Base-by-base conservation (phyloP, 2,797 vertebrate genomes). In the Phaenicophaeus curvirostris region DNA sequence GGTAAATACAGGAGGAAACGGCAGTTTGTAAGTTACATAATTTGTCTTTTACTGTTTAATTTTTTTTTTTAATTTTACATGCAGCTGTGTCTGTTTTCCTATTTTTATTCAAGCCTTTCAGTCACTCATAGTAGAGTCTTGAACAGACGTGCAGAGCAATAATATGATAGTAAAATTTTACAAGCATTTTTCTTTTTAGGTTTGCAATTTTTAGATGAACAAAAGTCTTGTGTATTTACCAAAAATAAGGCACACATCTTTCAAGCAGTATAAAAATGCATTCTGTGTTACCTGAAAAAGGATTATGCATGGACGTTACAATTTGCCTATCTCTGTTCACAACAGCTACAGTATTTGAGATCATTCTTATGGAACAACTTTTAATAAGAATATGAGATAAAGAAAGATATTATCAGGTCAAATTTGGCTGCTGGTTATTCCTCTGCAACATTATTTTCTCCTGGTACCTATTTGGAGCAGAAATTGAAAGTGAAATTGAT, bases 131-230 rank as follows among this genome's bases (percentile, higher is more conserved):
- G 48, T 48, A 89, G 59, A 90, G 62, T 24, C 73, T 92, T 85
- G 91, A 96, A 73, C 93, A 96, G 95, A 95, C 94, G 92, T 86
- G 51, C 51, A 73, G 59, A 89, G 44, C 66, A 93, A 95, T 92
- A 92, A 91, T 75, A 69, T 8, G 76, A 75, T 59, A 95, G 82
- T 92, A 95, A 93, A 91, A 76, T 81, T 93, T 94, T 91, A 91
- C 80, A 91, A 78, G 82, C 55, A n/a, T 95, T 75, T 89, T 89
- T 96, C 82, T 93, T 92, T 95, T 91, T 75, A 81, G 55, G 17
- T 75, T 85, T 92, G 69, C 59, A 75, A 46, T 90, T 91, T 92
- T 94, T 92, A 91, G 87, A 86, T 81, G 79, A 89, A 95, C 53
- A 91, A 91, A 88, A 61, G 48, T 66, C 85, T 84, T 81, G 15